A percentile compares a stretch with the other conserved stretches of the same genome.
These are phyloP conservation scores for Nemurella pictetii DNA, from an alignment of 2,888 invertebrate genomes.

Conservation along the genomic window DNA sequence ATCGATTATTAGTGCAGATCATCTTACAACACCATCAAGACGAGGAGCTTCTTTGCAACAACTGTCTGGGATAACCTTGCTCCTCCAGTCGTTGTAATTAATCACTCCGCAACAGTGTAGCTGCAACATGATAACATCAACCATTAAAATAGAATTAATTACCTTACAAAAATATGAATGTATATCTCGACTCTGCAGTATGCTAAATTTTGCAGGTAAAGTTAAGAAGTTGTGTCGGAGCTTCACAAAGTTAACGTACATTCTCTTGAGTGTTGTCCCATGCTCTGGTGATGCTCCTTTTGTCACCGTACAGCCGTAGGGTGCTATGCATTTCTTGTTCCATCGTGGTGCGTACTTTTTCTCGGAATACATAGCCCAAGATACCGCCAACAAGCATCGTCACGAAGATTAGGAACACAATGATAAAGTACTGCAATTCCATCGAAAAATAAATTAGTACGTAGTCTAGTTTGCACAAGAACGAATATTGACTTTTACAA, in stretches of 20 bases:
- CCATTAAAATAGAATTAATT: background rate
- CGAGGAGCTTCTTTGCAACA: slow-evolving; percentile 66
- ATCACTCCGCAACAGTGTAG: slow-evolving; percentile 84
- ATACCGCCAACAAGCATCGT: slow-evolving; percentile 90
- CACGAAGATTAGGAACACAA: slow-evolving; percentile 85
- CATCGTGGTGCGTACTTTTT: slow-evolving; percentile 75
- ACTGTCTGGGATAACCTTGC: slow-evolving; percentile 67
- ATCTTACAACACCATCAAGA: slow-evolving; percentile 51
- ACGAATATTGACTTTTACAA: slow-evolving; percentile 12
- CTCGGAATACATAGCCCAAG: slow-evolving; percentile 86
- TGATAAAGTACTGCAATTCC: slow-evolving; percentile 79
- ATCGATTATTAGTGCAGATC: background rate
- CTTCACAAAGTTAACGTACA: slow-evolving; percentile 53
- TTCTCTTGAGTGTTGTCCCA: slow-evolving; percentile 87
- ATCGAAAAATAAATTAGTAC: slow-evolving; percentile 25
- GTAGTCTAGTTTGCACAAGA: slow-evolving; percentile 35
- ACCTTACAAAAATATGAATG: too few relatives aligned
- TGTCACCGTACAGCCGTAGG: slow-evolving; percentile 71
- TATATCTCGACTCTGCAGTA: too few relatives aligned
- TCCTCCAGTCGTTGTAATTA: slow-evolving; percentile 75
- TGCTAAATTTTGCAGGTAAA: too few relatives aligned
- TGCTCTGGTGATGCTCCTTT: slow-evolving; percentile 71
- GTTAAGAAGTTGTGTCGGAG: too few relatives aligned
- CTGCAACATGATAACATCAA: slow-evolving; percentile 51
- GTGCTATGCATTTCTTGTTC: slow-evolving; percentile 78